Conservation (phyloP, 2,888 invertebrate genomes). For the Hypomecis atomaria region DNA sequence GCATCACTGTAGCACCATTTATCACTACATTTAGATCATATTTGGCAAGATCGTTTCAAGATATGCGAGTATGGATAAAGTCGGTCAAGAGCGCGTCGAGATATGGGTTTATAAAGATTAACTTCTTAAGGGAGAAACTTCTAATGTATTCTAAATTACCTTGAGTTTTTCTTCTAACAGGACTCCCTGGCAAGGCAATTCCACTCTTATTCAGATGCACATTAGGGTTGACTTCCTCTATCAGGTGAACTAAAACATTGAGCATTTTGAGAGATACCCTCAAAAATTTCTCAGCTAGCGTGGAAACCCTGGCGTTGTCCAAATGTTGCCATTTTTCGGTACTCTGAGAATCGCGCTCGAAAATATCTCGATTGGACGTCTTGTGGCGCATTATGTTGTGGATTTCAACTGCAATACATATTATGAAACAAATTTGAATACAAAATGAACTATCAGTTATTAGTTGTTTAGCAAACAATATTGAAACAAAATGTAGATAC, state of each 20-base stretch:
- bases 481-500: no score
- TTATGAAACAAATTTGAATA: no score
- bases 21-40: no score
- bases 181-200: constrained; percentile 84
- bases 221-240: constrained; percentile 87
- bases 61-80: no score
- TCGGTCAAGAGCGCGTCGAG: no score
- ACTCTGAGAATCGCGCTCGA: constrained; percentile 68
- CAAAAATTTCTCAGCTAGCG: constrained; percentile 86
- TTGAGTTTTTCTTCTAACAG: constrained; percentile 76
- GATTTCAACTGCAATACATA: constrained; percentile 81
- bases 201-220: constrained; percentile 76
- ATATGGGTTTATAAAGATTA: no score
- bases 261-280: constrained; percentile 88
- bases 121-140: neutral
- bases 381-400: constrained; percentile 74
- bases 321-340: constrained; percentile 76
- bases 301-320: constrained; percentile 72
- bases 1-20: no score
- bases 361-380: constrained; percentile 68
- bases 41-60: no score
- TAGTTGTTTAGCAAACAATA: no score
- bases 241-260: constrained; percentile 90
- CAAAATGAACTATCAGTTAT: no score
- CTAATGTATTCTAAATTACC: constrained; percentile 51